Percentiles rank a stretch among this genome's conserved stretches.
Conservation (phyloP, 53 echinoderm and acorn worm genomes). For the Pentamera pediparva region DNA sequence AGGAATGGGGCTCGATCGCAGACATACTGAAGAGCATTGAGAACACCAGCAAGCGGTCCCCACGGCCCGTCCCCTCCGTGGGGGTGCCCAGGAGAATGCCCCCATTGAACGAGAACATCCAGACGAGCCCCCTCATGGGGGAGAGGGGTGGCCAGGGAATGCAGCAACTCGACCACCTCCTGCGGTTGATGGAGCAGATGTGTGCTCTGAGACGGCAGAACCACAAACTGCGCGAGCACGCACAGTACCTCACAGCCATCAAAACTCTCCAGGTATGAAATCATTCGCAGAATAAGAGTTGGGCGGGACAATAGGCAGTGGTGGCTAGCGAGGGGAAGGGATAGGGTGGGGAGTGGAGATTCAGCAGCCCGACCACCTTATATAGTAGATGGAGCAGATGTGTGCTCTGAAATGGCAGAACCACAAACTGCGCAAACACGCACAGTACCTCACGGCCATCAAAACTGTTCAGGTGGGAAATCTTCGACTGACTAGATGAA, state of each 20-base stretch:
- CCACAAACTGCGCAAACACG: constrained; percentile 71
- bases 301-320: no score
- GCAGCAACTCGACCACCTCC: constrained; percentile 81
- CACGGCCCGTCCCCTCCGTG: constrained; percentile 25
- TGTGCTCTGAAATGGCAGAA: constrained; percentile 79
- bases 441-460: constrained; percentile 82
- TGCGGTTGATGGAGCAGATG: constrained; percentile 97
- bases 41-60: constrained; percentile 44
- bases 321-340: no score
- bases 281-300: no score
- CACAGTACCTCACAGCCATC: constrained; percentile 82
- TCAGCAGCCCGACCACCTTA: constrained; percentile 80
- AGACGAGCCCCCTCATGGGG: constrained; percentile 29
- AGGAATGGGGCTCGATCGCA: constrained; percentile 89
- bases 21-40: constrained; percentile 85
- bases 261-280: no score
- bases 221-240: constrained; percentile 73
- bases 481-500: no score
- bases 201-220: constrained; percentile 80
- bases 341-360: no score
- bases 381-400: constrained; percentile 96
- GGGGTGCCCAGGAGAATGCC: constrained; percentile 50
- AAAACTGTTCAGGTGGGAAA: no score
- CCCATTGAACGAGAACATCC: constrained; percentile 82
- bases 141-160: constrained; percentile 76